Base-by-base conservation (phyloP, 2,113 vertebrate species). In the Uria lomvia region DNA sequence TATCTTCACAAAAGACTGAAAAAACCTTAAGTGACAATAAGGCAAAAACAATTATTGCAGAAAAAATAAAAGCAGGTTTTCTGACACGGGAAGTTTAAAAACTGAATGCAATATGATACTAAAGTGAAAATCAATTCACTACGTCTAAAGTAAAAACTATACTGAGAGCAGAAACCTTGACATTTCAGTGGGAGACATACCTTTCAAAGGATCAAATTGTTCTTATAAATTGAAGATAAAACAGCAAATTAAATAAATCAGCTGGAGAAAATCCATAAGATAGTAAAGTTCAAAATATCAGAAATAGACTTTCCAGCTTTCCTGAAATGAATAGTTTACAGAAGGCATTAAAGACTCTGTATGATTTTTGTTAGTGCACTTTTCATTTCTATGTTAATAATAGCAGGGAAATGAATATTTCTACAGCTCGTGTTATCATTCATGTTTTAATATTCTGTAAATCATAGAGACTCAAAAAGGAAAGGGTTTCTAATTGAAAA, bases 141-240 rank as follows among this genome's bases (percentile, higher is more conserved):
- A 73, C 56, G 23, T 68, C 38, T 83, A 34, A 94, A 92, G 15
- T 26, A 79, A 81, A 81, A 95, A 47, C 17, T 38, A 63, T 66
- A 84, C 15, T 42, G 32, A 49, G 4, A 86, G 26, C 5, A 87
- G 76, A 96, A 91, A 62, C 22, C 12, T 49, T 92, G 80, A 63
- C 56, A 89, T 83, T 65, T 76, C 43, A 38, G 38, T 71, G 15
- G 2, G 12, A 71, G 30, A 79, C 34, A 73, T 20, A 84, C 5
- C 72, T 76, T 88, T 26, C 21, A 72, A 49, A 55, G 42, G 45
- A 66, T 62, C 18, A 52, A 3, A 45, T 67, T 94, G 40, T 72
- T 71, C 55, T 67, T 77, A 62, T 55, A 86, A 88, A 94, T 12
- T 92, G 47, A 80, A 71, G 42, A 72, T 24, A 85, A 79, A 60